Evolutionary conservation across 2,113 vertebrate species (phyloP), one percentile per base, ranked within the genome.

Genomic region (Pomatostomus ruficeps): DNA sequence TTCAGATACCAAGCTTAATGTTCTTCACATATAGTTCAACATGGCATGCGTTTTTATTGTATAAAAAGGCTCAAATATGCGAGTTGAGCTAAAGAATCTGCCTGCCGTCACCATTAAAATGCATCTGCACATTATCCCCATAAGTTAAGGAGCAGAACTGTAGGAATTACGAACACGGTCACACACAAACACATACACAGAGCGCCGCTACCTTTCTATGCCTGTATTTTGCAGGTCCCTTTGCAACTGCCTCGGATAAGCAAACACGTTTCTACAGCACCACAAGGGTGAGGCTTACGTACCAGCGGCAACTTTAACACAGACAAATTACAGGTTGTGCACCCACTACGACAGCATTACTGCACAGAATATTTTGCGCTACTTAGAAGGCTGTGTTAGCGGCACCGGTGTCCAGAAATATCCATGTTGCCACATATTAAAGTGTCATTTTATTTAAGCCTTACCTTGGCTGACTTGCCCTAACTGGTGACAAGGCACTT

Each of bases 381-480:
- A 68, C 85, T 45, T 5, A 55, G 49, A 45, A 45, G 62, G 79
- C 83, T 88, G 77, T 12, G 80, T 49, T 42, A 85, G 95, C 95
- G 76, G 89, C 86, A 91, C 93, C 82, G 2, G 26, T 29, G 91
- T 42, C 74, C 84, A 73, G 62, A 93, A 85, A 89, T 19, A 92
- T 26, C 75, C 70, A 84, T 59, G 93, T 57, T 73, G 87, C 81
- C 94, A 70, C 55, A 88, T 14, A 97, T 91, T 40, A 67, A 97
- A 97, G 97, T 96, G 96, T 81, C 88, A 74, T 84, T 92, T 90
- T 23, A 82, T 88, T 33, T 24, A 79, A 97, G 92, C 86, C 98
- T 98, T 98, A 98, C 98, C 98, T 98, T 97, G 86, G 97, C 95
- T 95, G 97, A 96, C 96, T 97, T 94, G 97, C 98, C 97, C 98